Conservation (phyloP, 2,888 invertebrate genomes). For the Hydraecia micacea region DNA sequence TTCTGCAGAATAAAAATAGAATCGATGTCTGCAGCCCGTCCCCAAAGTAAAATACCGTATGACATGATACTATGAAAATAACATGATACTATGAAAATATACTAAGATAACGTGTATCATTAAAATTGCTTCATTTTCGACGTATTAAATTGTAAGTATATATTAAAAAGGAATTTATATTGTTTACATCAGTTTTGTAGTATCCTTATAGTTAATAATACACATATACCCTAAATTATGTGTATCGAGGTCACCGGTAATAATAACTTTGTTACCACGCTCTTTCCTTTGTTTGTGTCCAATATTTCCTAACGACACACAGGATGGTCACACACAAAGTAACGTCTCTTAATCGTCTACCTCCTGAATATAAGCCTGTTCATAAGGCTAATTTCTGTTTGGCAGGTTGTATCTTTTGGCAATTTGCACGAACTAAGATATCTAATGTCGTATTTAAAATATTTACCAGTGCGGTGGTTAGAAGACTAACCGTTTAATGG, state of each 20-base stretch:
- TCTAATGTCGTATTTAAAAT: neutral
- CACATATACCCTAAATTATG: constrained; percentile 23
- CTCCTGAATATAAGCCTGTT: neutral
- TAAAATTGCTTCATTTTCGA: neutral
- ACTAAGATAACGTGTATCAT: neutral
- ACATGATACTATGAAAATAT: too few species aligned
- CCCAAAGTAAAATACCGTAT: too few species aligned
- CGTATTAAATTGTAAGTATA: neutral
- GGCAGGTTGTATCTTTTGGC: neutral
- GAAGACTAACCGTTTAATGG: neutral
- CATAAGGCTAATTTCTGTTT: neutral
- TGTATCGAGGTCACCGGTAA: constrained; percentile 41
- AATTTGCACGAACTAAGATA: neutral
- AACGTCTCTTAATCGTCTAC: neutral
- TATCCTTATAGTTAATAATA: constrained; percentile 17
- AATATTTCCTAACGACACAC: constrained; percentile 19
- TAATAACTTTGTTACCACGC: constrained; percentile 34
- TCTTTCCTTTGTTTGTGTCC: constrained; percentile 39
- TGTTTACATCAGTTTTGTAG: constrained; percentile 18
- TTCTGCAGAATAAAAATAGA: too few species aligned
- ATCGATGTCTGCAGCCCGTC: too few species aligned
- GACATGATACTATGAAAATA: too few species aligned
- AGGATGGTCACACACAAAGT: neutral
- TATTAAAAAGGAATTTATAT: neutral
- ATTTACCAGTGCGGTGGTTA: neutral